phyloP scores from a whole-genome alignment of 2,888 invertebrate species.

The Uloborus plumipes region DNA sequence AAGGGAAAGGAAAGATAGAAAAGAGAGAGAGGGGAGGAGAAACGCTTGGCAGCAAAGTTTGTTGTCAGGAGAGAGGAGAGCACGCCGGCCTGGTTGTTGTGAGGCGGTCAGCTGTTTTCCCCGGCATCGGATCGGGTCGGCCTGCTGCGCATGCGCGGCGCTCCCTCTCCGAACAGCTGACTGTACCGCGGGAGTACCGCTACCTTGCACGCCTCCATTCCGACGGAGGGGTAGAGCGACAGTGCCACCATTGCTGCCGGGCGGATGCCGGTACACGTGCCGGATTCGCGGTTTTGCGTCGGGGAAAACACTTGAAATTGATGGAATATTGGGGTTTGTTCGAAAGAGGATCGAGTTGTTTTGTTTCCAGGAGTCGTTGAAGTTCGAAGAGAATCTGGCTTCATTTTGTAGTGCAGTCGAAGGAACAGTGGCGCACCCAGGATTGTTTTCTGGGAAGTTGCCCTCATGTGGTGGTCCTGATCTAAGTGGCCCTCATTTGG shows the following conservation, averaged over 20 bases:
- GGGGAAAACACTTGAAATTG: neutral
- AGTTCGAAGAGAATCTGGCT: no score
- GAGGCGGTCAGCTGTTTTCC: slow-evolving; percentile 57
- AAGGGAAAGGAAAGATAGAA: neutral
- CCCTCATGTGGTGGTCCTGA: no score
- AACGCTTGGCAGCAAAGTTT: neutral
- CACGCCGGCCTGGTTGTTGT: slow-evolving; percentile 28
- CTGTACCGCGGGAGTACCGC: slow-evolving; percentile 29
- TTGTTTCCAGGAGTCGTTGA: no score
- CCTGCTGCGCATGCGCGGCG: slow-evolving; percentile 30
- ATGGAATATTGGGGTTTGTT: neutral
- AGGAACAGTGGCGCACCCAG: no score
- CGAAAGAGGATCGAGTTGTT: no score
- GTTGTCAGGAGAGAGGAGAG: neutral
- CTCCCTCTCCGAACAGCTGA: slow-evolving; percentile 42
- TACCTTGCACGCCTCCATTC: slow-evolving; percentile 53
- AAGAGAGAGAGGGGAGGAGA: neutral
- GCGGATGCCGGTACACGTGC: slow-evolving; percentile 16
- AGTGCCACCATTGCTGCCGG: slow-evolving; percentile 26
- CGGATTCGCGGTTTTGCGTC: neutral
- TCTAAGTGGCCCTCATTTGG: no score
- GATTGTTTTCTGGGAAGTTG: no score
- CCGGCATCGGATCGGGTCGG: slow-evolving; percentile 9
- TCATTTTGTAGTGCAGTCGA: no score
- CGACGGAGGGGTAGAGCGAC: slow-evolving; percentile 11